Percentiles rank a stretch among this genome's conserved stretches.
Evolutionary conservation across 1,140 invertebrate genomes (phyloP).

Genomic region (Planococcus citri): DNA sequence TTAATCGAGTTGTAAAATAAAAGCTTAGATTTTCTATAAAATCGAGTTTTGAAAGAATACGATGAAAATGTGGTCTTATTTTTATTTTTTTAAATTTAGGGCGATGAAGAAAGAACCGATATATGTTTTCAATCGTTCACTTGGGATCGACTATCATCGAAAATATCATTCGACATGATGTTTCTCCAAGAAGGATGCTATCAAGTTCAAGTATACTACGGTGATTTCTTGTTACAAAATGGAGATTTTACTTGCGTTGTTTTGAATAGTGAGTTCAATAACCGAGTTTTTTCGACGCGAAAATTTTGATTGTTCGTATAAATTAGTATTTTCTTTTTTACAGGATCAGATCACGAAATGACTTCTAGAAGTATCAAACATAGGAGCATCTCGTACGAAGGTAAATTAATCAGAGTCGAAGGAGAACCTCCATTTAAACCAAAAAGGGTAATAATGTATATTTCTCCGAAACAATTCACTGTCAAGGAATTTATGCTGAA

Average conservation of each 20-base stretch:
- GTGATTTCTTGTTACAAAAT: constrained; percentile 64
- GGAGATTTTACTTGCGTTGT: constrained; percentile 88
- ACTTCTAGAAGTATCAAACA: constrained; percentile 81
- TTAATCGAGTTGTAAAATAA: too few relatives aligned
- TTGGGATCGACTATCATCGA: constrained; percentile 43
- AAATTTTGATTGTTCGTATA: not conserved
- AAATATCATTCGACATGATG: constrained; percentile 50
- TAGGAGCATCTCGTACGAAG: constrained; percentile 74
- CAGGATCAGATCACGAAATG: constrained; percentile 63
- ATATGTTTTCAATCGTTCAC: constrained; percentile 23
- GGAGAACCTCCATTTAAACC: constrained; percentile 53
- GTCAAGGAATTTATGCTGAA: constrained; percentile 85
- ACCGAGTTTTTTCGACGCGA: constrained; percentile 13
- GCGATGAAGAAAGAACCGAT: constrained; percentile 22
- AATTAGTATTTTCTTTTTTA: constrained; percentile 29
- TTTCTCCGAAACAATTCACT: constrained; percentile 75
- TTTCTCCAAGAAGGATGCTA: constrained; percentile 62
- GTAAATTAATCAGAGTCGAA: constrained; percentile 60
- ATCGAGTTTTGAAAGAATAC: too few relatives aligned
- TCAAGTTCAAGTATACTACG: constrained; percentile 67
- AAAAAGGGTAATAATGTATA: constrained; percentile 76
- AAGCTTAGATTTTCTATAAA: too few relatives aligned
- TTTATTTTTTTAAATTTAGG: not conserved
- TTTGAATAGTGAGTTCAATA: constrained; percentile 56
- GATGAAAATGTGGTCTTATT: too few relatives aligned